phyloP scores from a whole-genome alignment of 2,797 vertebrate species.

The Xiphophorus birchmanni region DNA sequence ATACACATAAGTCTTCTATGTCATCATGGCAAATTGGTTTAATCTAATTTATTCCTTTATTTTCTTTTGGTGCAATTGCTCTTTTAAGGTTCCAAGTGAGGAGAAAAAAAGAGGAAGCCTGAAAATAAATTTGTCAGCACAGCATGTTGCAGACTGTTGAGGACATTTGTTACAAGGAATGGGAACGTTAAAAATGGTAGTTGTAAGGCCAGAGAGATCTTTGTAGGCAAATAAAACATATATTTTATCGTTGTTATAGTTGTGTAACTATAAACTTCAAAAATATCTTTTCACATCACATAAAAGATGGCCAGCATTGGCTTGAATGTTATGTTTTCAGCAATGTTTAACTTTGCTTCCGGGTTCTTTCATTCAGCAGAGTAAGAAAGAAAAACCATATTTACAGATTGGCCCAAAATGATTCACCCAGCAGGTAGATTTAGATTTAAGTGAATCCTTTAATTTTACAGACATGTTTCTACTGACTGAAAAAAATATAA shows the following conservation, averaged over 20 bases:
- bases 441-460: not conserved
- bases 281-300: not conserved
- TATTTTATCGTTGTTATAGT: not conserved
- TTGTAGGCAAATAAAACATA: not conserved
- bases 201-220: not conserved
- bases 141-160: not conserved
- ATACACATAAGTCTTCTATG: not conserved
- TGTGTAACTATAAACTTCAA: not conserved
- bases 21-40: not conserved
- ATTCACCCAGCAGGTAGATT: not conserved
- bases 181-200: too few relatives aligned
- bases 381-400: not conserved
- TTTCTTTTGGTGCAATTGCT: not conserved
- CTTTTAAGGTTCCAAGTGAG: not conserved
- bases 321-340: not conserved
- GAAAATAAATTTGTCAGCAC: not conserved
- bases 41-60: not conserved
- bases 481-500: not conserved
- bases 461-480: not conserved
- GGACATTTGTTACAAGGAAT: too few relatives aligned
- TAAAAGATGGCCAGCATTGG: not conserved
- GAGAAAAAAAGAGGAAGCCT: not conserved
- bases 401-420: not conserved
- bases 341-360: not conserved
- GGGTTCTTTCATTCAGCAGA: not conserved